Evolutionary conservation across 2,797 vertebrate species (phyloP).

Genomic region (Hylomyscus alleni): DNA sequence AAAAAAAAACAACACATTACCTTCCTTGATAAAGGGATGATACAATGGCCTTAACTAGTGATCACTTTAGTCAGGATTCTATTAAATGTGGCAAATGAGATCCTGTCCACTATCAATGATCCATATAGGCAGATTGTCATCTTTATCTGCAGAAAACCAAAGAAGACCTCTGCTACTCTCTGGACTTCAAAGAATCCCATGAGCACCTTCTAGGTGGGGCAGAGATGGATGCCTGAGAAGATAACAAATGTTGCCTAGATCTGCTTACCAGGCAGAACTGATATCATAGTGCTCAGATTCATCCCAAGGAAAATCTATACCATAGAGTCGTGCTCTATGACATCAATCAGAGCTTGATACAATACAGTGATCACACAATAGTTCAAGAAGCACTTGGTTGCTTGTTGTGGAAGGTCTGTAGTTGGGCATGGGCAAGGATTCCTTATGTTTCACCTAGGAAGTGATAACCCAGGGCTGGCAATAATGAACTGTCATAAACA

Average conservation of each 20-base stretch:
- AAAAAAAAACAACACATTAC: neutral
- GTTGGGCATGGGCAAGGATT: neutral
- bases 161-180: neutral
- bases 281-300: neutral
- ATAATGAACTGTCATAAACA: slow-evolving; percentile 95
- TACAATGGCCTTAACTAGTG: neutral
- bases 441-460: slow-evolving; percentile 70
- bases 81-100: neutral
- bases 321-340: neutral
- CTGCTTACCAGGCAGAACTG: neutral
- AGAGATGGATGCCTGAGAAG: neutral
- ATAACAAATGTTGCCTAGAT: neutral
- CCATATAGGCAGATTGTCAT: neutral
- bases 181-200: neutral
- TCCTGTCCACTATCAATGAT: no score
- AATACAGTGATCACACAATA: neutral
- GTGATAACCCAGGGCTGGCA: slow-evolving; percentile 96
- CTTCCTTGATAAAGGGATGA: neutral
- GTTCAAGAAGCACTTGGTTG: neutral
- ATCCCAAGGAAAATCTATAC: neutral
- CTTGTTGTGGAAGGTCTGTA: neutral
- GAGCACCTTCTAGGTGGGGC: neutral
- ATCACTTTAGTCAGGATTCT: neutral
- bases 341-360: neutral
- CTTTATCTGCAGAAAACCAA: neutral